Evolutionary conservation across 2,113 vertebrate genomes (phyloP).

Genomic region (Craseonycteris thonglongyai): DNA sequence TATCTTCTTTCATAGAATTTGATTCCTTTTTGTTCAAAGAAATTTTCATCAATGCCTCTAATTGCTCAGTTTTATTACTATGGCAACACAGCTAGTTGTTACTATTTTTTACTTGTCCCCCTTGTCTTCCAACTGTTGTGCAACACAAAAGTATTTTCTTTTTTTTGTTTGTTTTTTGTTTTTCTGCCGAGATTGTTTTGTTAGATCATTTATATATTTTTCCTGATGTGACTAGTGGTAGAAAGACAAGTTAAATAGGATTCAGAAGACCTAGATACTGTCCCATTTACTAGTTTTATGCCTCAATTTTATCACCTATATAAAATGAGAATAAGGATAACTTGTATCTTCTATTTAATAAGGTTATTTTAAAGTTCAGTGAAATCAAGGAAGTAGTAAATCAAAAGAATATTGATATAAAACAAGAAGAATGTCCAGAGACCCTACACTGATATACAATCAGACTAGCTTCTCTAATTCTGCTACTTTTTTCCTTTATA

Average conservation of each 20-base stretch:
- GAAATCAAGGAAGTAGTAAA: not conserved
- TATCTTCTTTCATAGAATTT: conserved; percentile 38
- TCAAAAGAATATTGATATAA: not conserved
- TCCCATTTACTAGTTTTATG: not conserved
- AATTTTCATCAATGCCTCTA: conserved; percentile 47
- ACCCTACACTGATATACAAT: not conserved
- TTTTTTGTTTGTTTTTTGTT: not conserved
- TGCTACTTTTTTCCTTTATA: not conserved
- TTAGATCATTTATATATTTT: not conserved
- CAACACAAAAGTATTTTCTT: not conserved
- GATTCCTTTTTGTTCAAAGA: conserved; percentile 43
- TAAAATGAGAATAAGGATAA: not conserved
- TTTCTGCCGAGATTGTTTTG: not conserved
- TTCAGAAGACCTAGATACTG: not conserved
- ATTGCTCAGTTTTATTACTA: conserved; percentile 55
- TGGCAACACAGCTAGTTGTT: conserved; percentile 39
- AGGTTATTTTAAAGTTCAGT: conserved; percentile 1
- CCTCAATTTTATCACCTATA: not conserved
- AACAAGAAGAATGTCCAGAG: not conserved
- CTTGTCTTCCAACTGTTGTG: conserved; percentile 17
- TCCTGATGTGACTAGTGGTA: not conserved
- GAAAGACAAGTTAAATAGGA: not conserved
- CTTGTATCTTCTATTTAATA: not conserved
- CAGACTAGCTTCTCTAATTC: not conserved
- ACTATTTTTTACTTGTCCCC: conserved; percentile 21